Percentiles rank a stretch among this genome's conserved stretches.
phyloP scores from a whole-genome alignment of 2,888 invertebrate genomes.

The Conops quadrifasciatus region DNA sequence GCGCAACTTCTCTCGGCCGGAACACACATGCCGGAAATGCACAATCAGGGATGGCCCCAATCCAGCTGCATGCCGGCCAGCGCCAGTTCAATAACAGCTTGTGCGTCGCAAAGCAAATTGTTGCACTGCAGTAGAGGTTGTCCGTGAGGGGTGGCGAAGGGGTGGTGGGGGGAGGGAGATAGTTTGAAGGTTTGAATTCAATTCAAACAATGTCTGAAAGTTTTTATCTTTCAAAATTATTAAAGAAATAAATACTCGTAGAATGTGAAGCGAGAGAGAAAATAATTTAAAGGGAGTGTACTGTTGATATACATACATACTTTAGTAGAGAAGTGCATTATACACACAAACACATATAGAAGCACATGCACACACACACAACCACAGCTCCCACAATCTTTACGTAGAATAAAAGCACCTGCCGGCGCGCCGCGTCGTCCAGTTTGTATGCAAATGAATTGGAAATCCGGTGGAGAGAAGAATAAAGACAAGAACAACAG shows the following conservation, averaged over 20 bases:
- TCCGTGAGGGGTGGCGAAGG: too few species aligned
- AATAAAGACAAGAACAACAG: slow-evolving; percentile 6
- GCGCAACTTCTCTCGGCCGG: slow-evolving; percentile 69
- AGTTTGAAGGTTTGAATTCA: too few species aligned
- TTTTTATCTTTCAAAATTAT: too few species aligned
- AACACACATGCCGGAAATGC: slow-evolving; percentile 78
- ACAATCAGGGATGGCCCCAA: slow-evolving; percentile 70
- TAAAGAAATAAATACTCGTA: too few species aligned
- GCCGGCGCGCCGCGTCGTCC: not conserved
- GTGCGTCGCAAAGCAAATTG: slow-evolving; percentile 71
- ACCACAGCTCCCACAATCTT: not conserved
- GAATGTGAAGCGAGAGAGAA: too few species aligned
- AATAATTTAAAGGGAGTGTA: too few species aligned
- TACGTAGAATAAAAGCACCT: not conserved
- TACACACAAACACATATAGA: not conserved
- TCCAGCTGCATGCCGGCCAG: too few species aligned
- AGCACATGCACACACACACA: slow-evolving; percentile 1
- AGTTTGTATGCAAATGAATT: slow-evolving; percentile 27
- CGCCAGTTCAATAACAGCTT: slow-evolving; percentile 60
- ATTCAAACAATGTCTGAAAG: too few species aligned
- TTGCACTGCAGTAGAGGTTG: slow-evolving; percentile 71
- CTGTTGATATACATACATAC: too few species aligned
- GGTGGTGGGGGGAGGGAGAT: too few species aligned
- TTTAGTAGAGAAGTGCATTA: too few species aligned
- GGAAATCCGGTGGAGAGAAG: slow-evolving; percentile 8